Base-by-base conservation (phyloP, 2,113 vertebrate genomes). In the Catharus minimus region DNA sequence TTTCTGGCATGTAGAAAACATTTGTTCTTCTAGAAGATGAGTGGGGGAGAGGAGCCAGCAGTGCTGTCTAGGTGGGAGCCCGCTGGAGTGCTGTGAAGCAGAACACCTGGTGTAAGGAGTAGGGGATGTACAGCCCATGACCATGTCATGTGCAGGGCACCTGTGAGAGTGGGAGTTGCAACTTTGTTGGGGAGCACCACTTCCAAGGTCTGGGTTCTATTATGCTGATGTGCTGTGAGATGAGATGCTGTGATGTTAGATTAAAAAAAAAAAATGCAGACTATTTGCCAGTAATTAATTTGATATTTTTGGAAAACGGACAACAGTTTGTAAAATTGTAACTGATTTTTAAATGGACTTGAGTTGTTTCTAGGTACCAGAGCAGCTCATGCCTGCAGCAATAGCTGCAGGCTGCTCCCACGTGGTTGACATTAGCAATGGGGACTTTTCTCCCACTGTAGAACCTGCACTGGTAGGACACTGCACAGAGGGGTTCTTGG, bases 151-250 rank as follows among this genome's bases (percentile, higher is more conserved):
- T 75, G 52, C 49, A 58, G 83, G 15, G 39, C 24, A 10, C 30
- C 22, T 28, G 5, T 30, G 32, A 19, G 22, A 33, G 47, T 18
- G 44, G 49, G 22, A 0, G 0, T 11, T 46, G 53, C 1, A 7
- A 55, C 65, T 73, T 66, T 68, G 9, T 38, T 2, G 12, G 36
- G 60, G 46, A 72, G 8, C 46, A 23, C 9, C 13, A 0, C 9
- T 80, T 55, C 47, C 0, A 0, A 43, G 5, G 22, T 50, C 13
- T 55, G 67, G 13, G 21, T 71, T 67, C 15, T 64, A 7, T 52
- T 68, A 68, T 1, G 2, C 22, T 5, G 13, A 4, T 80, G n/a
- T 1, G 10, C 72, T 65, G 26, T 61, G 46, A 52, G 74, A n/a
- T 33, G 18, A 36, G 50, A 13, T 66, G 30, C 30, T 78, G 55